phyloP scores from a whole-genome alignment of 1,140 invertebrate species.

The Aleiodes sp. region DNA sequence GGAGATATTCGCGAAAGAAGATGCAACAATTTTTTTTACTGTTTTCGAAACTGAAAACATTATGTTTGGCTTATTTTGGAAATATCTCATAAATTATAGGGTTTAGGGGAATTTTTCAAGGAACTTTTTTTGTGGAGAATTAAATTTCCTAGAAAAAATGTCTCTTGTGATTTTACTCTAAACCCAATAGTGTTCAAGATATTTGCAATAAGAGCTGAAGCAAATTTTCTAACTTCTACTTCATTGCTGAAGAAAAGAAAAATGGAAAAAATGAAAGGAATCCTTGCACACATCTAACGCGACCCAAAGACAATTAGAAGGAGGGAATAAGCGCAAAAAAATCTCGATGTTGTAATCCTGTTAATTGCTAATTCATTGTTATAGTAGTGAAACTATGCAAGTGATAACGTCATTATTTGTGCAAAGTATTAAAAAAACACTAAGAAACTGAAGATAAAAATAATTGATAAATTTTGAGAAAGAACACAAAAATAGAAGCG shows the following conservation, averaged over 20 bases:
- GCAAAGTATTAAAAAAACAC: constrained; percentile 29
- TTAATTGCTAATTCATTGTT: constrained; percentile 57
- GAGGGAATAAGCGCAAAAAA: constrained; percentile 8
- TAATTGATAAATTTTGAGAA: constrained; percentile 12
- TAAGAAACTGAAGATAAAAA: neutral
- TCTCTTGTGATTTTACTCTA: too few relatives aligned
- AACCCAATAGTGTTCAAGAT: too few relatives aligned
- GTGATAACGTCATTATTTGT: constrained; percentile 40
- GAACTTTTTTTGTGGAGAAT: too few relatives aligned
- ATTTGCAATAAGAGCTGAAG: too few relatives aligned
- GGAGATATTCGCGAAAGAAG: neutral
- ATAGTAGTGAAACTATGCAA: constrained; percentile 48
- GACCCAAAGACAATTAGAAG: neutral
- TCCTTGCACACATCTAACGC: constrained; percentile 18
- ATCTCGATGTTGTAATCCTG: constrained; percentile 58
- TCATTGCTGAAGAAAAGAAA: too few relatives aligned
- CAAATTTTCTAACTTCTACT: too few relatives aligned
- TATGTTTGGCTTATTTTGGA: too few relatives aligned
- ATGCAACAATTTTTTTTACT: too few relatives aligned
- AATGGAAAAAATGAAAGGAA: constrained; percentile 1
- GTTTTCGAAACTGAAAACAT: too few relatives aligned
- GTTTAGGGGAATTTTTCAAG: too few relatives aligned
- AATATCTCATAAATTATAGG: too few relatives aligned
- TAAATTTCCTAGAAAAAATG: too few relatives aligned
- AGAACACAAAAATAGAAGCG: constrained; percentile 22